Conservation (phyloP, 2,113 vertebrate species). For the Cynopterus brachyotis region DNA sequence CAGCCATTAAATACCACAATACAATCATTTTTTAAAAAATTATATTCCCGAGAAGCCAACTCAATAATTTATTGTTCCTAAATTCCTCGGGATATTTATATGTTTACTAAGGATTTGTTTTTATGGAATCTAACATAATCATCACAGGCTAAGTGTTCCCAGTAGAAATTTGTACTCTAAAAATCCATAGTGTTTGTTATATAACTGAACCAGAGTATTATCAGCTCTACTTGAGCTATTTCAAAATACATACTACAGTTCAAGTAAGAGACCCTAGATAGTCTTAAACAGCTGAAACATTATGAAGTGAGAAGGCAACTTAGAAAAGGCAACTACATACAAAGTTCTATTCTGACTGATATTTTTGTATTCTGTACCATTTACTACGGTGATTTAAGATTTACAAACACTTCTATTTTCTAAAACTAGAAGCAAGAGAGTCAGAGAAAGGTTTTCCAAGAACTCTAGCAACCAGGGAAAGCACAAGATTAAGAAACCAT, state of each 20-base stretch:
- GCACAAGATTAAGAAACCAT: not conserved
- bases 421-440: not conserved
- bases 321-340: not conserved
- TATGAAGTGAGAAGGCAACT: not conserved
- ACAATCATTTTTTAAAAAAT: not conserved
- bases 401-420: not conserved
- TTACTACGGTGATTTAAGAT: conserved; percentile 39
- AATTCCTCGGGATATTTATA: not conserved
- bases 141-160: not conserved
- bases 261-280: not conserved
- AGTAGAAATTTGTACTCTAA: not conserved
- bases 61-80: not conserved
- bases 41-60: not conserved
- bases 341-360: conserved; percentile 12
- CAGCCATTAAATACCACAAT: conserved; percentile 2
- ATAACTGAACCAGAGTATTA: not conserved
- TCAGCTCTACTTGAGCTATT: not conserved
- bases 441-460: not conserved
- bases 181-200: not conserved
- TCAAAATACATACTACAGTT: not conserved
- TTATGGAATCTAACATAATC: not conserved
- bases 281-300: not conserved
- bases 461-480: not conserved
- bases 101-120: not conserved
- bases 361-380: not conserved